A percentile compares a stretch with the other conserved stretches of the same genome.
Conservation (phyloP, 2,113 vertebrate species). For the Scolopax mira region DNA sequence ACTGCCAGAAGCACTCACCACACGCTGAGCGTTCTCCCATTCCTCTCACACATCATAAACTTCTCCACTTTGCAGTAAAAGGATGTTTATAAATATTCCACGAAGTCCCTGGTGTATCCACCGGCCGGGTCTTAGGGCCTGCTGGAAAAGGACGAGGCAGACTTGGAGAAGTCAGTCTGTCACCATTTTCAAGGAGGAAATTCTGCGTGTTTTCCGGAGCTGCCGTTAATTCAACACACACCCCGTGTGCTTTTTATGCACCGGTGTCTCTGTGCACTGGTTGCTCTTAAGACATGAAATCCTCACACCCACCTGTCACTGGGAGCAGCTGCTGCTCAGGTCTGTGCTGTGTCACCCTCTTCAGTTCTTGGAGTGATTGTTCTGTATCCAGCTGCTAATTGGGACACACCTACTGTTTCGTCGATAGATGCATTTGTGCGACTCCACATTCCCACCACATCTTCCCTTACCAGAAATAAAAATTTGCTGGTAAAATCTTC, state of each 20-base stretch:
- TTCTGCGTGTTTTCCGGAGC: too few species aligned
- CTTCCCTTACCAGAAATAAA: constrained; percentile 24
- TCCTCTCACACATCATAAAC: neutral
- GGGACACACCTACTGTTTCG: neutral
- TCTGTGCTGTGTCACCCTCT: neutral
- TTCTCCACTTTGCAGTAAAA: neutral
- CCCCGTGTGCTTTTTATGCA: neutral
- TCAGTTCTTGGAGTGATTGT: neutral
- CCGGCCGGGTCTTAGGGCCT: neutral
- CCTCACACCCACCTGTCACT: neutral
- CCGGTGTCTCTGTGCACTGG: neutral
- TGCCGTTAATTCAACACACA: neutral
- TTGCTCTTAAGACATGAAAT: neutral
- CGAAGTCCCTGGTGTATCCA: neutral
- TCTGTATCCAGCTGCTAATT: neutral
- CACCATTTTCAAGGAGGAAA: neutral
- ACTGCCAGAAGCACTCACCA: neutral
- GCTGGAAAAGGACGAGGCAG: neutral
- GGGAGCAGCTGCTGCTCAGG: neutral
- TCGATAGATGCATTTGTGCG: neutral
- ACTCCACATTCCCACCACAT: neutral
- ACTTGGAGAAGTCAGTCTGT: neutral
- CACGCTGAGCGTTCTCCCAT: neutral
- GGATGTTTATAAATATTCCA: neutral
- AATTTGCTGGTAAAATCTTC: neutral